Evolutionary conservation across 2,888 invertebrate genomes (phyloP).

Genomic region (Tipula helvola): DNA sequence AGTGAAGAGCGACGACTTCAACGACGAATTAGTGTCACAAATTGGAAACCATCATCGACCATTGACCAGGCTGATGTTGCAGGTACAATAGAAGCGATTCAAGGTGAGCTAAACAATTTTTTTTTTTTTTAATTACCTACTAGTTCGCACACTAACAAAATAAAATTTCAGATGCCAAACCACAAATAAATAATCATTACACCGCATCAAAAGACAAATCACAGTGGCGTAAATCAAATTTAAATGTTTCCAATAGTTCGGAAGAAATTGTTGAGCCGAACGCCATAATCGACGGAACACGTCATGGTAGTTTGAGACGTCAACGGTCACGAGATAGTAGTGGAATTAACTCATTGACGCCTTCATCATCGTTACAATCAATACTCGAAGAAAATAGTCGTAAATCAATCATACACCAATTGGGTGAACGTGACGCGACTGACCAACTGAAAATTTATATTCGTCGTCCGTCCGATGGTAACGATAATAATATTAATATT

Average conservation of each 20-base stretch:
- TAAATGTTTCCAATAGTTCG: constrained; percentile 47
- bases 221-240: constrained; percentile 59
- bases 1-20: constrained; percentile 49
- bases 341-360: constrained; percentile 22
- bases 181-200: constrained; percentile 12
- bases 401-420: constrained; percentile 41
- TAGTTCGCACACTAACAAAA: constrained; percentile 13
- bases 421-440: constrained; percentile 39
- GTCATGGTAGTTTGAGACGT: constrained; percentile 43
- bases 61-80: constrained; percentile 74
- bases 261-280: constrained; percentile 37
- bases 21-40: constrained; percentile 29
- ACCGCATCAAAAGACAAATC: constrained; percentile 46
- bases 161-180: constrained; percentile 12
- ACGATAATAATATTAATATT: constrained; percentile 12
- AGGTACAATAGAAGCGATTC: constrained; percentile 73
- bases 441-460: constrained; percentile 48
- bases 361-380: constrained; percentile 39
- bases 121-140: no score
- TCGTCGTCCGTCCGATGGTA: constrained; percentile 35
- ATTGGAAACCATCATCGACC: constrained; percentile 68
- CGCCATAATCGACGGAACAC: constrained; percentile 37
- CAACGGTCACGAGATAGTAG: constrained; percentile 41
- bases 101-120: constrained; percentile 43
- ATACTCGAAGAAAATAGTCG: constrained; percentile 52